Evolutionary conservation across 2,113 vertebrate genomes (phyloP), one percentile per base, ranked within the genome.

Genomic region (Stercorarius parasiticus): DNA sequence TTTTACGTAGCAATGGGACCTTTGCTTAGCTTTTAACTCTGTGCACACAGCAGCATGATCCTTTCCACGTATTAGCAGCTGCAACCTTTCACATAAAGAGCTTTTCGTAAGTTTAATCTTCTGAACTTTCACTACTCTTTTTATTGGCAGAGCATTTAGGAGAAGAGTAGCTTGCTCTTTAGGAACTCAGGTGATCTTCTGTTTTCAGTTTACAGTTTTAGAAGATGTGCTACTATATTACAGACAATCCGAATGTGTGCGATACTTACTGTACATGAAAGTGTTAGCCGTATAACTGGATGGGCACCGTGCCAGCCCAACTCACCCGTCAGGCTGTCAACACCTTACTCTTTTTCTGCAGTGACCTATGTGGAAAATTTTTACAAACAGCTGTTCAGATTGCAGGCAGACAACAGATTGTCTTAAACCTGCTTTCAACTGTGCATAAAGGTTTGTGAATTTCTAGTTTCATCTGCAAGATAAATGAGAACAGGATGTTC

Each of bases 241-340:
- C 40, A 82, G 40, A 36, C 53, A 42, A 61, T 62, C 42, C 0
- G 0, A 94, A 88, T 1, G 3, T 42, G 62, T 62, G 53, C 1
- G 1, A 69, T 30, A 72, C 36, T n/a, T 79, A 90, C 73, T 93
- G 88, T 82, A 94, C 62, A 81, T 50, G 53, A 82, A 80, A 67
- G 53, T 6, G 32, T 36, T 69, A 69, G 52, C n/a, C 5, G 6
- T 90, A 80, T 52, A 79, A 23, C 66, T 80, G 72, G 32, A 45
- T 47, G 45, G 82, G 70, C 86, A 82, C 7, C 8, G 32, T 2
- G 43, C 80, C 82, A 85, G 58, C 34, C 69, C 85, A 82, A 85
- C 38, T 52, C 76, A 89, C 78, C 72, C 29, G 25, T 97, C 95
- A 97, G 62, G 49, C 97, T 97, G 93, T 97, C 97, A 94, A 91